Evolutionary conservation across 64 coral and sea anemone genomes (phyloP).

Genomic region (Porites australiensis): DNA sequence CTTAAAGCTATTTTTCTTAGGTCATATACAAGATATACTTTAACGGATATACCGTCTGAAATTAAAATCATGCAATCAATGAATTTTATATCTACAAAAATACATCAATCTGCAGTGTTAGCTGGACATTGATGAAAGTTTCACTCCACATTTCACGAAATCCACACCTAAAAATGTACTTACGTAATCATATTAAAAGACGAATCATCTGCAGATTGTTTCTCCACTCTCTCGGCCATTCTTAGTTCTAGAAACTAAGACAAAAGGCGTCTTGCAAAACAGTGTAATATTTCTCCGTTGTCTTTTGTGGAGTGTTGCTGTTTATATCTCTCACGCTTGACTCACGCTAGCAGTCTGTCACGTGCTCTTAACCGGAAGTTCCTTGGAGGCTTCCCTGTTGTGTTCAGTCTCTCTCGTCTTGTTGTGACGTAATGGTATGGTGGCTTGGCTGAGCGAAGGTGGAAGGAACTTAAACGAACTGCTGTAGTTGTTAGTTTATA

Average conservation of each 20-base stretch:
- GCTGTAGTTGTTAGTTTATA: neutral
- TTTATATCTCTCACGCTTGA: neutral
- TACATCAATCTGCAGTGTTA: neutral
- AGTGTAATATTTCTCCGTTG: no score
- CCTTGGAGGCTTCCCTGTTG: neutral
- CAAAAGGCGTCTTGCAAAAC: neutral
- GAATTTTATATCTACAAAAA: no score
- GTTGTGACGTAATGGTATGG: constrained; percentile 34
- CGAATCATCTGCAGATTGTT: neutral
- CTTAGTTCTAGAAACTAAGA: neutral
- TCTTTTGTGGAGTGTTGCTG: no score
- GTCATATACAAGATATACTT: no score
- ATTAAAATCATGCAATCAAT: no score
- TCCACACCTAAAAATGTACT: neutral
- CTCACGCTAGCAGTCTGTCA: neutral
- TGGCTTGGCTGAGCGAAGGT: neutral
- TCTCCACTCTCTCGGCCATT: neutral
- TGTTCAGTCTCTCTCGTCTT: constrained; percentile 13
- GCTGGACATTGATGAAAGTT: no score
- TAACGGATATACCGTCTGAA: no score
- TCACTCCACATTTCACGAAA: neutral
- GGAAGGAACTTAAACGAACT: neutral
- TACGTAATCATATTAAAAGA: constrained; percentile 4
- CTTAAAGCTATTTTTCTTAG: no score
- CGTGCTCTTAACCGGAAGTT: constrained; percentile 7